Evolutionary conservation across 2,113 vertebrate species (phyloP).

Genomic region (Garra rufa): DNA sequence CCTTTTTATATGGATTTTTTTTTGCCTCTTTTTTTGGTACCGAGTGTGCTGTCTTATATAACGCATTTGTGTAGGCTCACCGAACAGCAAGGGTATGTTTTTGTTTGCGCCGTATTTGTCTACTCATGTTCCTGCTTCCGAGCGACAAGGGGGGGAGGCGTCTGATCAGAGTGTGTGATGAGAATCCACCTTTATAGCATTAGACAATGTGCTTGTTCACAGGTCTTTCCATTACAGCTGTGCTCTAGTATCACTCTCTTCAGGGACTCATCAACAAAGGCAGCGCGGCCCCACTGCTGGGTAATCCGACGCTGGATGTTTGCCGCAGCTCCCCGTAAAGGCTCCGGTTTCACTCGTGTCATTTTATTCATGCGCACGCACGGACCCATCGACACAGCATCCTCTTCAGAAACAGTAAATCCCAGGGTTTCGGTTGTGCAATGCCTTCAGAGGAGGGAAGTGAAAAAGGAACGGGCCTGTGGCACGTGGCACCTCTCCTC

Average conservation of each 20-base stretch:
- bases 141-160: not conserved
- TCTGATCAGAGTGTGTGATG: slow-evolving; percentile 43
- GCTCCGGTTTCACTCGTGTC: slow-evolving; percentile 7
- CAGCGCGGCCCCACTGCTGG: not conserved
- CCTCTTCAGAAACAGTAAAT: slow-evolving; percentile 44
- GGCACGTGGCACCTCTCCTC: slow-evolving; percentile 57
- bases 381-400: not conserved
- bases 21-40: slow-evolving; percentile 89
- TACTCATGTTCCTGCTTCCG: slow-evolving; percentile 51
- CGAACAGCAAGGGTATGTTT: slow-evolving; percentile 81
- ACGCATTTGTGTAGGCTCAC: slow-evolving; percentile 87
- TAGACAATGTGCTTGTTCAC: slow-evolving; percentile 43
- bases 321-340: slow-evolving; percentile 4
- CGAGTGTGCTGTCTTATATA: slow-evolving; percentile 92
- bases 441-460: slow-evolving; percentile 51
- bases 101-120: slow-evolving; percentile 68
- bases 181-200: slow-evolving; percentile 46
- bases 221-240: slow-evolving; percentile 45
- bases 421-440: slow-evolving; percentile 57
- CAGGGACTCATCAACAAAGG: slow-evolving; percentile 39
- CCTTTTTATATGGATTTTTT: slow-evolving; percentile 83
- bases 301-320: slow-evolving; percentile 34
- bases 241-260: slow-evolving; percentile 31
- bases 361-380: not conserved
- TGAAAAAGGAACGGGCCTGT: slow-evolving; percentile 54